These are phyloP conservation scores for Pluvianellus socialis DNA, from an alignment of 2,113 vertebrate species.

Conservation along the genomic window DNA sequence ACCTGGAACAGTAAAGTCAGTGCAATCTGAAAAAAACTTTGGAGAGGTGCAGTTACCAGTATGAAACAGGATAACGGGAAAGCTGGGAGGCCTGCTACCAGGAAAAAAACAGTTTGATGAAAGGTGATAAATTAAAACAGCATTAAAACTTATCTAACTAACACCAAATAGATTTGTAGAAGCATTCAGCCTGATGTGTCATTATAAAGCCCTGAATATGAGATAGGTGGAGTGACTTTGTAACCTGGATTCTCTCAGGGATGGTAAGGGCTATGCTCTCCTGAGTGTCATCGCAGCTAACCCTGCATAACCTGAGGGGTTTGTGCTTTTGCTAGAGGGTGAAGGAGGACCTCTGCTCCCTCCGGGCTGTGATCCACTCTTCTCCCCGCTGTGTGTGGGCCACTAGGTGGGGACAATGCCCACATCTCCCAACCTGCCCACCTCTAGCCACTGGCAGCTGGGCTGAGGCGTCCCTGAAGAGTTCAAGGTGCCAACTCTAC, in stretches of 20 bases:
- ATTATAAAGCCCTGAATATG: neutral
- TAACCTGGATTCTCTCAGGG: neutral
- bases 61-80: fast-evolving
- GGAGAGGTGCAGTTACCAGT: neutral
- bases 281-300: neutral
- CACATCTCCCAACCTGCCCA: neutral
- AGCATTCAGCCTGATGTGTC: neutral
- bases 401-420: conserved; percentile 61
- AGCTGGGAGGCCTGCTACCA: neutral
- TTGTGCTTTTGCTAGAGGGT: neutral
- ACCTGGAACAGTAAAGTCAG: neutral
- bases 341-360: neutral
- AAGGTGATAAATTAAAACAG: neutral
- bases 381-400: neutral
- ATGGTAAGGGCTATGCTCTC: neutral
- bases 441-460: neutral
- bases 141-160: neutral
- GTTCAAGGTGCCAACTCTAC: neutral
- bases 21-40: neutral
- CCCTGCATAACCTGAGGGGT: neutral
- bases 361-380: neutral
- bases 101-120: neutral
- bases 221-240: neutral
- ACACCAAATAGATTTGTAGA: neutral
- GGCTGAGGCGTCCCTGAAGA: neutral